Base-by-base conservation (phyloP, 2,113 vertebrate genomes). In the Suricata suricatta region DNA sequence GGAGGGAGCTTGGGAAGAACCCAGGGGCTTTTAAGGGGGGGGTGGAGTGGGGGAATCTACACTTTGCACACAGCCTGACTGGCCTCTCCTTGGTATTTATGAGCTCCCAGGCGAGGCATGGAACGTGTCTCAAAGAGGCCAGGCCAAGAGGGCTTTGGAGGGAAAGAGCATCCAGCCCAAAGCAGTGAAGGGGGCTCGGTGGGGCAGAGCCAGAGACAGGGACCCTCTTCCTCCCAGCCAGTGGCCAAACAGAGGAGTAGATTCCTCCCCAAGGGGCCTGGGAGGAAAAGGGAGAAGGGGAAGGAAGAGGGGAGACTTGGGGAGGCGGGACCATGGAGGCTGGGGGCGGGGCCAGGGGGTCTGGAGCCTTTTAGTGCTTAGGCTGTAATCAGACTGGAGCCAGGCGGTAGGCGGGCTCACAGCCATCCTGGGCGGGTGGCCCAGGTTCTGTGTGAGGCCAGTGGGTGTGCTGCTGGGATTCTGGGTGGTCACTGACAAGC, bases 401-500 rank as follows among this genome's bases (percentile, higher is more conserved):
- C 97, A 93, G 96, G 97, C 93, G 11, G 92, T 88, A 47, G 96
- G 90, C 47, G 71, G 97, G 98, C 97, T 77, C 95, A 33, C 57
- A 12, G 96, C 93, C 92, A 85, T 92, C 82, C 96, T 57, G 97
- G 97, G 98, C 96, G 44, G 90, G 88, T 91, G 93, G 96, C 98
- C 97, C 93, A 54, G 96, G 97, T 93, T 97, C 90, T 94, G 96
- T 96, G 97, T 97, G 97, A 95, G 96, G 93, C 88, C 95, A 94
- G 92, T 88, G 97, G 91, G 92, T 44, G 88, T 97, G 83, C 96
- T 92, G 64, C 93, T 88, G 84, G 93, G 95, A 97, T 94, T 92
- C 88, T 98, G 97, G 98, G 97, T 97, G 97, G 97, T 90, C 98
- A 97, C 95, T 96, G 96, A 96, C 90, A 87, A 97, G 84, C 81